Evolutionary conservation across 2,797 vertebrate species (phyloP).

Genomic region (Cyprinella venusta): DNA sequence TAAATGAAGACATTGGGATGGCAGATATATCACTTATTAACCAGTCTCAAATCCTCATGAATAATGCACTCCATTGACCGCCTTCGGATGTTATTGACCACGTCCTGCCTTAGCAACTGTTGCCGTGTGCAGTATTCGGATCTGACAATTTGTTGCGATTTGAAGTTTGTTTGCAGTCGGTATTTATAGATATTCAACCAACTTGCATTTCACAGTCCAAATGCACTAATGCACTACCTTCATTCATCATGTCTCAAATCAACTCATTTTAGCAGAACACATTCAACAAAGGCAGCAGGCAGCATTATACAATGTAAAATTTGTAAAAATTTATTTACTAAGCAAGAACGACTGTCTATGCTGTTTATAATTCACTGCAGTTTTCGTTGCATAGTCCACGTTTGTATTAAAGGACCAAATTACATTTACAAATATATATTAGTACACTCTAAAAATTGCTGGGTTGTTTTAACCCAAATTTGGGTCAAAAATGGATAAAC

Average conservation of each 20-base stretch:
- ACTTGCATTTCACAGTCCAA: too few species aligned
- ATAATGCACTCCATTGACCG: slow-evolving; percentile 10
- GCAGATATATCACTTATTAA: slow-evolving; percentile 1
- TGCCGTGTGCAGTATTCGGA: not conserved
- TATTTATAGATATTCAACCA: too few species aligned
- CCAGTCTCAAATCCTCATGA: not conserved
- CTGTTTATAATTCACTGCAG: not conserved
- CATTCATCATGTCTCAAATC: not conserved
- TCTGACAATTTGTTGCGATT: not conserved
- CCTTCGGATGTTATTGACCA: slow-evolving; percentile 12
- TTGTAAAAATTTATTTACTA: too few species aligned
- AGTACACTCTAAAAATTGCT: too few species aligned
- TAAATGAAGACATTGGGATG: slow-evolving; percentile 14
- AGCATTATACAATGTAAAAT: too few species aligned
- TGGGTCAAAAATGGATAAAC: too few species aligned
- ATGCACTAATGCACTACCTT: not conserved
- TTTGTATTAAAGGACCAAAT: too few species aligned
- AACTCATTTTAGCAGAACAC: not conserved
- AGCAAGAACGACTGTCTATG: too few species aligned
- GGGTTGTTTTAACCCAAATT: too few species aligned
- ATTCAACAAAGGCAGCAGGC: not conserved
- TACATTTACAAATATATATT: too few species aligned
- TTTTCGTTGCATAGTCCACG: too few species aligned
- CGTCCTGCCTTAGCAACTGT: not conserved
- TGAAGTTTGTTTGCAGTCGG: too few species aligned